phyloP scores from a whole-genome alignment of 1,140 invertebrate genomes.

The Battus philenor region DNA sequence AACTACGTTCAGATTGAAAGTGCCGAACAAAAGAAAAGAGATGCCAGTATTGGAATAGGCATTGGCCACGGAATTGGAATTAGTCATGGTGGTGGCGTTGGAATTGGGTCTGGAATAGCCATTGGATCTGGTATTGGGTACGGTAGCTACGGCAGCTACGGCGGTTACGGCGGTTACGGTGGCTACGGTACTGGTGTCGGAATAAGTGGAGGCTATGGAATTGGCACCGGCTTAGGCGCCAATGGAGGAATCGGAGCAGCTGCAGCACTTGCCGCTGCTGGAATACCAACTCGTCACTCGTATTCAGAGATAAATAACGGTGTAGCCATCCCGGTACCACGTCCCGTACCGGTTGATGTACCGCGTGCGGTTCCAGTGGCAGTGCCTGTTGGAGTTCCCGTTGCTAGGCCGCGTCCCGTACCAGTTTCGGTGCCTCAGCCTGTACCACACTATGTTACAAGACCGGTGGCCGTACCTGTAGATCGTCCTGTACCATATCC shows the following conservation, averaged over 20 bases:
- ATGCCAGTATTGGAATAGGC: slow-evolving; percentile 2
- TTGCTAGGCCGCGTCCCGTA: slow-evolving; percentile 51
- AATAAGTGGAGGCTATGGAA: background rate
- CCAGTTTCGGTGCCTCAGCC: slow-evolving; percentile 56
- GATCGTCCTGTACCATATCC: slow-evolving; percentile 54
- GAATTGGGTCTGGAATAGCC: slow-evolving; percentile 14
- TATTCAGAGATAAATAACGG: slow-evolving; percentile 49
- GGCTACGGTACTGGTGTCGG: slow-evolving; percentile 9
- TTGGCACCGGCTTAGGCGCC: slow-evolving; percentile 5
- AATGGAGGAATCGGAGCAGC: slow-evolving; percentile 11
- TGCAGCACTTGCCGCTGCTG: slow-evolving; percentile 4
- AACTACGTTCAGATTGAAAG: slow-evolving; percentile 16
- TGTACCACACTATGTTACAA: slow-evolving; percentile 43
- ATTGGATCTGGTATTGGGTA: slow-evolving; percentile 10
- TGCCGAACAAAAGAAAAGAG: slow-evolving; percentile 19
- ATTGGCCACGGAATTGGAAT: slow-evolving; percentile 12
- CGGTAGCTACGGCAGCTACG: background rate
- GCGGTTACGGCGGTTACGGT: background rate
- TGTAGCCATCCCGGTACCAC: slow-evolving; percentile 50
- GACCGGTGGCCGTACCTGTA: slow-evolving; percentile 53
- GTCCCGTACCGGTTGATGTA: slow-evolving; percentile 47
- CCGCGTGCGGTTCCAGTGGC: slow-evolving; percentile 49
- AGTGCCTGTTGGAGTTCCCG: slow-evolving; percentile 52
- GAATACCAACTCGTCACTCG: slow-evolving; percentile 45
- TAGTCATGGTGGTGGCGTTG: slow-evolving; percentile 8